These are phyloP conservation scores for Neotoxoptera formosana DNA, from an alignment of 1,140 invertebrate species.

Conservation along the genomic window DNA sequence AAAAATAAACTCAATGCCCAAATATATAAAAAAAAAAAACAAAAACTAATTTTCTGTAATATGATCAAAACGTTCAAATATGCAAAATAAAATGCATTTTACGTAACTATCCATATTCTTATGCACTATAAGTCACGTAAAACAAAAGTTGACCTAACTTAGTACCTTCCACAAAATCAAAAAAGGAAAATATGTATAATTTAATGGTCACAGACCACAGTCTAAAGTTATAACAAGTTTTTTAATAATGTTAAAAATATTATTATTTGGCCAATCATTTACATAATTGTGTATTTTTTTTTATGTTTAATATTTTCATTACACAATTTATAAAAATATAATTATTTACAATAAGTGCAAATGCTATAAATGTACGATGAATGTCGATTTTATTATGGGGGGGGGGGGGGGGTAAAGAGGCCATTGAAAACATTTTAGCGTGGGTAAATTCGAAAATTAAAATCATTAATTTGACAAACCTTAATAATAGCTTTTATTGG, in stretches of 20 bases:
- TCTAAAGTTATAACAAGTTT: too few relatives aligned
- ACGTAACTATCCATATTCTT: not conserved
- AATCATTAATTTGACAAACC: not conserved
- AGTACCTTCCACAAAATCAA: not conserved
- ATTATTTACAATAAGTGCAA: too few relatives aligned
- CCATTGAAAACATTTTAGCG: not conserved
- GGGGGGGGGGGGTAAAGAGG: too few relatives aligned
- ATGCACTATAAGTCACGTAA: not conserved
- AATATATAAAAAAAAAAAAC: too few relatives aligned
- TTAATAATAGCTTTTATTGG: not conserved
- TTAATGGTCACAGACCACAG: not conserved
- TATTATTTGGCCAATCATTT: not conserved
- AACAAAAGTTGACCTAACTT: not conserved
- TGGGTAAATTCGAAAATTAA: not conserved
- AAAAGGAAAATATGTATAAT: not conserved
- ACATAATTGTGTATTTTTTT: not conserved
- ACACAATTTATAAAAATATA: not conserved
- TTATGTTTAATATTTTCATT: not conserved
- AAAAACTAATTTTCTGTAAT: too few relatives aligned
- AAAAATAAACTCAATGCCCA: too few relatives aligned
- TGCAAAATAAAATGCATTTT: not conserved
- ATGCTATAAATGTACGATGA: too few relatives aligned
- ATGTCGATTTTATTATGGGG: not conserved
- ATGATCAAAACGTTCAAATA: not conserved
- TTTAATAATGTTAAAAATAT: not conserved